Evolutionary conservation across 2,113 vertebrate genomes (phyloP).

Genomic region (Lethenteron reissneri): DNA sequence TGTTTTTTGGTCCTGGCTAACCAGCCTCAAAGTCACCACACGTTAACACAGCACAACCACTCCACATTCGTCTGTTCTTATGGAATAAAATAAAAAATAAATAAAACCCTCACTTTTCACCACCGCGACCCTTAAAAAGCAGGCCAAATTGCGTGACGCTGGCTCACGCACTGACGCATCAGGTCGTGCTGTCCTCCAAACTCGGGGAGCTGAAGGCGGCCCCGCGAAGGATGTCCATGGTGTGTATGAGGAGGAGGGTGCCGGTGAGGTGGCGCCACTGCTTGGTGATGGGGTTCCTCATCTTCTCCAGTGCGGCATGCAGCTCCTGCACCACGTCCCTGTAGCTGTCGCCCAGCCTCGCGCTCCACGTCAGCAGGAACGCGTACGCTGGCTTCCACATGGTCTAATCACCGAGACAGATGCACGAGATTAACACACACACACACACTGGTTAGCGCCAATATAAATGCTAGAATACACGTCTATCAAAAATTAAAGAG

Average conservation of each 20-base stretch:
- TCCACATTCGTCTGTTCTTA: too few species aligned
- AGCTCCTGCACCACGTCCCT: constrained; percentile 85
- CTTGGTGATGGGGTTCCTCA: constrained; percentile 87
- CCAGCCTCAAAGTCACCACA: too few species aligned
- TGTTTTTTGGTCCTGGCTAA: too few species aligned
- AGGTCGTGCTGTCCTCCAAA: constrained; percentile 62
- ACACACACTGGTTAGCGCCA: neutral
- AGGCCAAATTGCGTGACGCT: too few species aligned
- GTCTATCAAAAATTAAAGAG: too few species aligned
- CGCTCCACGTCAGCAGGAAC: constrained; percentile 83
- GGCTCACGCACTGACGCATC: constrained; percentile 11
- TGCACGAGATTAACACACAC: neutral
- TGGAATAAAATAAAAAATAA: too few species aligned
- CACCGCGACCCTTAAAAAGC: too few species aligned
- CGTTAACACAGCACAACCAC: too few species aligned
- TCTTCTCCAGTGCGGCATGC: constrained; percentile 68
- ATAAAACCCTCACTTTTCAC: too few species aligned
- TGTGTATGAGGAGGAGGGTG: constrained; percentile 76
- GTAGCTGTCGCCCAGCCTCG: constrained; percentile 87
- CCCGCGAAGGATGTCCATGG: constrained; percentile 57
- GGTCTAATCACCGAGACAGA: constrained; percentile 26
- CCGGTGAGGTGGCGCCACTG: constrained; percentile 92
- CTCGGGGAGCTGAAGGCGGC: constrained; percentile 51
- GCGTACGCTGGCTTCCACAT: constrained; percentile 98
- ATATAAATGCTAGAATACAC: neutral